These are phyloP conservation scores for Coptotermes formosanus DNA, from an alignment of 1,140 invertebrate genomes.

Conservation along the genomic window DNA sequence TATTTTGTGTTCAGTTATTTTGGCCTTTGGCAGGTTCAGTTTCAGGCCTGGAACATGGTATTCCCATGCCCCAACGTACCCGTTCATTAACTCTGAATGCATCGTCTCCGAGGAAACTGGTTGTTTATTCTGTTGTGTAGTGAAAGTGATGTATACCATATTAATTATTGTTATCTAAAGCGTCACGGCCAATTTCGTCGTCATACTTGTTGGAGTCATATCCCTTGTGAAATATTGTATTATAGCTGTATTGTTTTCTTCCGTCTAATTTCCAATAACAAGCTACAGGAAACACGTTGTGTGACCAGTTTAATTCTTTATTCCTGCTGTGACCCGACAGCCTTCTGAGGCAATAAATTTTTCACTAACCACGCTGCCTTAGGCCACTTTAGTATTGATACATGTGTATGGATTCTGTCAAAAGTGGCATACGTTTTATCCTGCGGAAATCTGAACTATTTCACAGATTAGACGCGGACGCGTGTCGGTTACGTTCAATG, in stretches of 20 bases:
- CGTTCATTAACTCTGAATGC: too few relatives aligned
- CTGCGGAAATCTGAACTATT: too few relatives aligned
- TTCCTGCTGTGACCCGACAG: neutral
- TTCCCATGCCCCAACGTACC: too few relatives aligned
- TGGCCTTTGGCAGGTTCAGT: too few relatives aligned
- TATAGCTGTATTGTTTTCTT: neutral
- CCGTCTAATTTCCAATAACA: neutral
- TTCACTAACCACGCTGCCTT: neutral
- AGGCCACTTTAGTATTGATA: too few relatives aligned
- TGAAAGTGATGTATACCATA: neutral
- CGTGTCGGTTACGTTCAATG: too few relatives aligned
- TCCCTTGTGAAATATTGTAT: neutral
- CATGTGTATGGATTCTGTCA: too few relatives aligned
- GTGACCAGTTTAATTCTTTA: neutral
- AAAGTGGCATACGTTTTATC: too few relatives aligned
- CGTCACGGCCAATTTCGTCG: conserved; percentile 2
- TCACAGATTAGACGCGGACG: too few relatives aligned
- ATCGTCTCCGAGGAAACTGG: neutral
- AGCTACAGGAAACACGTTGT: neutral
- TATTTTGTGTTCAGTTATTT: too few relatives aligned
- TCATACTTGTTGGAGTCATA: neutral
- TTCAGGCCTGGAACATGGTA: too few relatives aligned
- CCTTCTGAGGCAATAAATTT: neutral
- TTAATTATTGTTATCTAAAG: neutral
- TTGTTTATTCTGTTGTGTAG: neutral